Conservation (phyloP, 2,113 vertebrate genomes). For the Chrysemys picta region DNA sequence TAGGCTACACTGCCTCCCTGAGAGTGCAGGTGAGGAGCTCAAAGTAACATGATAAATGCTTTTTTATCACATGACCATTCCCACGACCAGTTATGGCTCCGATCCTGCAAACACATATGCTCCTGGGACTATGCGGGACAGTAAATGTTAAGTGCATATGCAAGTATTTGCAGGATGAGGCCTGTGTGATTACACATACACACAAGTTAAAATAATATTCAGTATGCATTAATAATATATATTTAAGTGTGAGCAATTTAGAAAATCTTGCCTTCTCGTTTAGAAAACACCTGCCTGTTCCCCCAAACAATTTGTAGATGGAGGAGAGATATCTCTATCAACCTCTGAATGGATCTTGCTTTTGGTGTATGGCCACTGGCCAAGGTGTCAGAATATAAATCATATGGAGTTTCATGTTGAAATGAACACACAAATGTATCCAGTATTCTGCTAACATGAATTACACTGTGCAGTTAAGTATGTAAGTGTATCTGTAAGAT, state of each 20-base stretch:
- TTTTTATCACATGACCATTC: not conserved
- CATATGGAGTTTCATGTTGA: not conserved
- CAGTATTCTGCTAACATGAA: not conserved
- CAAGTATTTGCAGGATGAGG: not conserved
- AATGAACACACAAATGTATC: not conserved
- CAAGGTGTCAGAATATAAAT: not conserved
- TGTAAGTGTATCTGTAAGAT: not conserved
- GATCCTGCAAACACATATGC: not conserved
- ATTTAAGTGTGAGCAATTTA: not conserved
- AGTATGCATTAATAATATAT: not conserved
- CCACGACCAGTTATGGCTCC: rapidly evolving
- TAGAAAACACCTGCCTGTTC: not conserved
- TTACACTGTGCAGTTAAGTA: not conserved
- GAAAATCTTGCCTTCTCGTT: not conserved
- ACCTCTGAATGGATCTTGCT: not conserved
- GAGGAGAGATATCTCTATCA: rapidly evolving
- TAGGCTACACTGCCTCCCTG: not conserved
- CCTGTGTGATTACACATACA: not conserved
- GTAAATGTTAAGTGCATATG: not conserved
- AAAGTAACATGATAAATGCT: not conserved
- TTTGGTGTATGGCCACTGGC: not conserved
- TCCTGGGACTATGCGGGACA: rapidly evolving
- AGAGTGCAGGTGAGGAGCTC: not conserved
- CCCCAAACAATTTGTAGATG: not conserved
- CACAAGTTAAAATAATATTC: not conserved